These are phyloP conservation scores for Oxycera nigricornis DNA, from an alignment of 2,888 invertebrate species.

Conservation along the genomic window DNA sequence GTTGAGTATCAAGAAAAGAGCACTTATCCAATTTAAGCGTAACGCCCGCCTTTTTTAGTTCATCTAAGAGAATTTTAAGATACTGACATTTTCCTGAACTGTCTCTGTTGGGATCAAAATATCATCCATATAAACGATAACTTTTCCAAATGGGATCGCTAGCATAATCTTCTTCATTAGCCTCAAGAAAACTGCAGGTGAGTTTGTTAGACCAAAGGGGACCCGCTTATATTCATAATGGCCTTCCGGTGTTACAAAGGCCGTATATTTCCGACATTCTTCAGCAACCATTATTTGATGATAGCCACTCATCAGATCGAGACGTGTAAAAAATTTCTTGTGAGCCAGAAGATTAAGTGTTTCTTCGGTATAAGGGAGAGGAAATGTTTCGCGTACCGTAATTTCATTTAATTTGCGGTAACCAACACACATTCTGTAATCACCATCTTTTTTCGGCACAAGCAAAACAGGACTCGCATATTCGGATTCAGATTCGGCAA, in stretches of 20 bases:
- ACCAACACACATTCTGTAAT: background rate
- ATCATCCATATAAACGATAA: constrained; percentile 38
- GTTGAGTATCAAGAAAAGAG: background rate
- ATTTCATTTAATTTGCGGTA: background rate
- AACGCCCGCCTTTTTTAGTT: constrained; percentile 48
- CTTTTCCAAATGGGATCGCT: background rate
- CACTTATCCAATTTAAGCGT: constrained; percentile 54
- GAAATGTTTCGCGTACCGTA: background rate
- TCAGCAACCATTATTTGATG: constrained; percentile 38
- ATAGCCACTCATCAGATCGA: constrained; percentile 41
- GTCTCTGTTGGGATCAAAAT: constrained; percentile 29
- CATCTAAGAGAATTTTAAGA: background rate
- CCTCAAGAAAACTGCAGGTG: constrained; percentile 48
- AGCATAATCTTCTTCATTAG: constrained; percentile 20
- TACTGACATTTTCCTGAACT: background rate
- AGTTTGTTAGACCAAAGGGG: constrained; percentile 51
- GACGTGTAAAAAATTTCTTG: constrained; percentile 26
- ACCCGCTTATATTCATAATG: constrained; percentile 52
- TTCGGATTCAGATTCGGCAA: background rate
- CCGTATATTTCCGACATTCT: constrained; percentile 45
- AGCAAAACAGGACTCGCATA: background rate
- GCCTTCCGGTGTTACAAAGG: constrained; percentile 51
- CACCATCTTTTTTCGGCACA: background rate
- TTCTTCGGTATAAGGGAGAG: background rate
- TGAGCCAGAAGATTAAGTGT: constrained; percentile 1